phyloP scores from a whole-genome alignment of 2,888 invertebrate genomes.

The Drosophila subsilvestris region DNA sequence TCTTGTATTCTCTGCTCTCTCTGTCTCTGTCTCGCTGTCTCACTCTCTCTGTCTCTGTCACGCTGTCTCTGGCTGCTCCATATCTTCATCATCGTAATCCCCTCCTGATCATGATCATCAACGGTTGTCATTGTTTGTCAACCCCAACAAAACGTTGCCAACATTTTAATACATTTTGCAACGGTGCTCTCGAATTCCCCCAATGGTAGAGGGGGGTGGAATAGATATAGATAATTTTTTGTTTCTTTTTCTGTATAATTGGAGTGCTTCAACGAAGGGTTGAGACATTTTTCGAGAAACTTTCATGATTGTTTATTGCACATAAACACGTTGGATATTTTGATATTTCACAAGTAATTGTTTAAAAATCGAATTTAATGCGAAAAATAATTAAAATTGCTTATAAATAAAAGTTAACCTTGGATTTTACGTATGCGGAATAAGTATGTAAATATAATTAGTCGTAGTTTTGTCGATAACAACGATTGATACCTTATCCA shows the following conservation, averaged over 20 bases:
- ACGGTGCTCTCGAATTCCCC: slow-evolving; percentile 45
- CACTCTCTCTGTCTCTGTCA: slow-evolving; percentile 3
- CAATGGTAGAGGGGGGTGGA: neutral
- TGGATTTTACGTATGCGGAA: too few relatives aligned
- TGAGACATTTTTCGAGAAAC: neutral
- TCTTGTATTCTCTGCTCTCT: slow-evolving; percentile 9
- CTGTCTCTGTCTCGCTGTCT: slow-evolving; percentile 10
- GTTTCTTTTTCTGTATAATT: slow-evolving; percentile 38
- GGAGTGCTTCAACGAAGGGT: slow-evolving; percentile 11
- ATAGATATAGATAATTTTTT: slow-evolving; percentile 26
- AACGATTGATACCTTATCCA: slow-evolving; percentile 5
- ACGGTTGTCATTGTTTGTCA: slow-evolving; percentile 50
- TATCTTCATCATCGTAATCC: slow-evolving; percentile 26
- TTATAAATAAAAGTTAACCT: too few relatives aligned
- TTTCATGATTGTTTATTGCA: neutral
- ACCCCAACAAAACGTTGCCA: slow-evolving; percentile 45
- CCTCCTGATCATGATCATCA: slow-evolving; percentile 40
- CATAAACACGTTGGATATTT: neutral
- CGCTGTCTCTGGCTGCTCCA: slow-evolving; percentile 22
- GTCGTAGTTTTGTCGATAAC: neutral
- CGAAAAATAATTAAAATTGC: too few relatives aligned
- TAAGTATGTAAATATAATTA: neutral
- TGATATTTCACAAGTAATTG: neutral
- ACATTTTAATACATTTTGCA: slow-evolving; percentile 62
- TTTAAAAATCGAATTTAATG: too few relatives aligned